These are phyloP conservation scores for Acrocyrtus sp. DNA, from an alignment of 2,888 invertebrate species.

Conservation along the genomic window DNA sequence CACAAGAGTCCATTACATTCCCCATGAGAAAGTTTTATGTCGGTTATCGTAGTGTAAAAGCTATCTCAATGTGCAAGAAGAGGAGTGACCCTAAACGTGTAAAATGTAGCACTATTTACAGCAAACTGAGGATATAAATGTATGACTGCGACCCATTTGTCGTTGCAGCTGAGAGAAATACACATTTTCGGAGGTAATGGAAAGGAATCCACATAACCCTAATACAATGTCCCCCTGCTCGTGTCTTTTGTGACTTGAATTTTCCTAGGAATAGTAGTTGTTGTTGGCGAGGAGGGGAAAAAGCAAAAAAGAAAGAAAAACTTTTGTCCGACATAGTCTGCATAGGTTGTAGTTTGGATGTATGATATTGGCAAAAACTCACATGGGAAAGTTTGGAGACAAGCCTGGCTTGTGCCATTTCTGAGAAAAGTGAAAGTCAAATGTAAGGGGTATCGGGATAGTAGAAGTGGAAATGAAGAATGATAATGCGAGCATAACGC, in stretches of 20 bases:
- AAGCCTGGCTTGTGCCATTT: neutral
- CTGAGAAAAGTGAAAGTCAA: neutral
- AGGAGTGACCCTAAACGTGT: neutral
- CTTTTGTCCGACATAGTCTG: neutral
- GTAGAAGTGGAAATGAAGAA: neutral
- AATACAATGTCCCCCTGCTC: neutral
- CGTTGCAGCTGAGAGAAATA: too few species aligned
- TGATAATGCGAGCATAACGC: neutral
- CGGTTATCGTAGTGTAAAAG: neutral
- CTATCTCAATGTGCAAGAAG: neutral
- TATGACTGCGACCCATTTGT: neutral
- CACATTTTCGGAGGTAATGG: neutral
- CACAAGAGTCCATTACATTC: neutral
- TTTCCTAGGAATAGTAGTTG: too few species aligned
- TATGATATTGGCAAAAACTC: too few species aligned
- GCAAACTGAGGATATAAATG: neutral
- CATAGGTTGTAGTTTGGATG: neutral
- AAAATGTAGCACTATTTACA: neutral
- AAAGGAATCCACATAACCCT: neutral
- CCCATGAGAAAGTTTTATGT: neutral
- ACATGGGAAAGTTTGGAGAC: too few species aligned
- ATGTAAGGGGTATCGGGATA: neutral
- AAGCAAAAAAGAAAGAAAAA: neutral
- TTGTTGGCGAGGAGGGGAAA: neutral
- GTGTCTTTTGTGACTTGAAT: neutral